phyloP scores from a whole-genome alignment of 2,797 vertebrate genomes.

The Acipenser ruthenus region DNA sequence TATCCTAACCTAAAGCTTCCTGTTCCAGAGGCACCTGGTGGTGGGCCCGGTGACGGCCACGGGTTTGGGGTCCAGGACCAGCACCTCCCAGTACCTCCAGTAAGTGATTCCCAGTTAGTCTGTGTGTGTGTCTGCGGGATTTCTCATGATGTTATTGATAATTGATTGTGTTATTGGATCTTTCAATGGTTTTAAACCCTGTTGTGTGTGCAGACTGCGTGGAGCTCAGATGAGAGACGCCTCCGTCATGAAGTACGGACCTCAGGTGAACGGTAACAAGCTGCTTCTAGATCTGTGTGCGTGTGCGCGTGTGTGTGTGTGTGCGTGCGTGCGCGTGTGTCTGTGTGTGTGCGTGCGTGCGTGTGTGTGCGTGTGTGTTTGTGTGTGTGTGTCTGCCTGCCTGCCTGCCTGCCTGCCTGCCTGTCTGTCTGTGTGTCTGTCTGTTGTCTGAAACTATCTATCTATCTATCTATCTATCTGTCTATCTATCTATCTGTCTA shows the following conservation, averaged over 20 bases:
- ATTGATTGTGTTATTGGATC: background rate
- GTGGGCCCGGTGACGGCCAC: slow-evolving; percentile 87
- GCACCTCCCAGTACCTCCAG: slow-evolving; percentile 77
- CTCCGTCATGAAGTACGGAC: slow-evolving; percentile 84
- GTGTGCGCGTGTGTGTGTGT: background rate
- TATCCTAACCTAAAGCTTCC: background rate
- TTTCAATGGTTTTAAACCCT: background rate
- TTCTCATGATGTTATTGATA: background rate
- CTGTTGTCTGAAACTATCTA: background rate
- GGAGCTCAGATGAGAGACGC: slow-evolving; percentile 80
- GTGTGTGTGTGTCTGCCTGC: slow-evolving; percentile 20
- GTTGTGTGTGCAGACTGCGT: slow-evolving; percentile 62
- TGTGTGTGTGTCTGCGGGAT: background rate
- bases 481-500: background rate
- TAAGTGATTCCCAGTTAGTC: slow-evolving; percentile 50
- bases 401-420: background rate
- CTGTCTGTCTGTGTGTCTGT: background rate
- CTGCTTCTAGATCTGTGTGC: background rate
- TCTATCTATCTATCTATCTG: background rate
- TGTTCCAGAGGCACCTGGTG: slow-evolving; percentile 76
- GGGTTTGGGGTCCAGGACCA: slow-evolving; percentile 48
- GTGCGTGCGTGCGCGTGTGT: no score
- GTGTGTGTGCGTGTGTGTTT: no score
- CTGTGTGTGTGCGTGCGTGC: no score
- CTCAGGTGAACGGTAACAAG: slow-evolving; percentile 72